These are phyloP conservation scores for Drosophila falleni DNA, from an alignment of 2,888 invertebrate species.

Conservation along the genomic window DNA sequence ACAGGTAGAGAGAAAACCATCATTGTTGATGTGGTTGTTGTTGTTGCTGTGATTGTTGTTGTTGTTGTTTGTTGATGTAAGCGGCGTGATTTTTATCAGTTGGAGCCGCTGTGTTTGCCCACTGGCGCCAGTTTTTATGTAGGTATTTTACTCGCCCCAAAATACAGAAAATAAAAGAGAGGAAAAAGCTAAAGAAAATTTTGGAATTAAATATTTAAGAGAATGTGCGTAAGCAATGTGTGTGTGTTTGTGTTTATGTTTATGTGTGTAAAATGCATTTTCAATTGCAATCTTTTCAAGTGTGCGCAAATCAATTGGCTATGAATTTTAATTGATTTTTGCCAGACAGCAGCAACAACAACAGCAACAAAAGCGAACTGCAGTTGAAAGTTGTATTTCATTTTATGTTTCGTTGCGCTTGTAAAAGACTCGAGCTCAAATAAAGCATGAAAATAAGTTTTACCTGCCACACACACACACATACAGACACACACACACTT, in stretches of 20 bases:
- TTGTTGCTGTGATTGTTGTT: conserved; percentile 38
- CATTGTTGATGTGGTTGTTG: conserved; percentile 36
- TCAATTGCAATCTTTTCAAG: conserved; percentile 59
- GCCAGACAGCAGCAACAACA: conserved; percentile 45
- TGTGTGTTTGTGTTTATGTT: conserved; percentile 3
- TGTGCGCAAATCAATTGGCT: conserved; percentile 83
- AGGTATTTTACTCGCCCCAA: conserved; percentile 53
- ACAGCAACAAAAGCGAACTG: conserved; percentile 19
- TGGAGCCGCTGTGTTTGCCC: conserved; percentile 67
- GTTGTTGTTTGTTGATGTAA: conserved; percentile 72
- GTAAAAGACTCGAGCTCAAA: conserved; percentile 71
- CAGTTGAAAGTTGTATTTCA: conserved; percentile 76
- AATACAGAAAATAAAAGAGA: conserved; percentile 25
- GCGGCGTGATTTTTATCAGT: conserved; percentile 83
- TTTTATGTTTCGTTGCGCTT: conserved; percentile 80
- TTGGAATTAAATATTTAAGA: not conserved
- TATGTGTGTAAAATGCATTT: conserved; percentile 48
- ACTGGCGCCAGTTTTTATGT: conserved; percentile 77
- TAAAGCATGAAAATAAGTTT: conserved; percentile 82
- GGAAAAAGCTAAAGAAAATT: conserved; percentile 5
- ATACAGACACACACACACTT: conserved; percentile 13
- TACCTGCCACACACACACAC: conserved; percentile 35
- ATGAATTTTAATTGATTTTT: conserved; percentile 84
- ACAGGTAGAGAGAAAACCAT: conserved; percentile 45
- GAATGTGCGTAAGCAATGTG: conserved; percentile 4